phyloP scores from a whole-genome alignment of 2,888 invertebrate genomes.

The Thelaira solivaga region DNA sequence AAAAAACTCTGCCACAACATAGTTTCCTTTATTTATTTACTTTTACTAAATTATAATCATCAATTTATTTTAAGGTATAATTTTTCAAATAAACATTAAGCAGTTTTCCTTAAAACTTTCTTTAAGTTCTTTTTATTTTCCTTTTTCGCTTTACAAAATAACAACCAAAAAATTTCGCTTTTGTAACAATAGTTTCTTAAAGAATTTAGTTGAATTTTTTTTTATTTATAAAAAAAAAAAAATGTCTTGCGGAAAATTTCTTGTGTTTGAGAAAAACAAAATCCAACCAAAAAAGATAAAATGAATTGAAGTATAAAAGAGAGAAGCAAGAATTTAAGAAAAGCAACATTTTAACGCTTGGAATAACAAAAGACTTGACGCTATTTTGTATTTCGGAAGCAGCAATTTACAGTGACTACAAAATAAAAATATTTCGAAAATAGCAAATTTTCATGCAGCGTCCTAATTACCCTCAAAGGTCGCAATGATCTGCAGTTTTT shows the following conservation, averaged over 20 bases:
- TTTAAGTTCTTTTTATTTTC: not conserved
- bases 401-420: conserved; percentile 26
- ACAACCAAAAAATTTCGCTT: not conserved
- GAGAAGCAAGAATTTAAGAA: conserved; percentile 7
- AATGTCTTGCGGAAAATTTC: no score
- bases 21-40: no score
- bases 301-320: not conserved
- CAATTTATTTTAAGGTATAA: not conserved
- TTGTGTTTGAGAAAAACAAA: no score
- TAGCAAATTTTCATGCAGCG: conserved; percentile 3
- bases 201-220: not conserved
- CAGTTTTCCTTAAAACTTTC: not conserved
- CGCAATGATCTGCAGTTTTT: not conserved
- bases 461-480: conserved; percentile 33
- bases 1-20: no score
- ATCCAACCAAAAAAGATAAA: no score
- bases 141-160: not conserved
- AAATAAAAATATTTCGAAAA: not conserved
- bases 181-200: conserved; percentile 1
- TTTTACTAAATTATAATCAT: no score
- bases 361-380: no score
- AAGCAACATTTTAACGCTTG: conserved; percentile 41
- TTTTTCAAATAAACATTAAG: not conserved
- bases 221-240: not conserved
- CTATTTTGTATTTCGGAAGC: conserved; percentile 16